Percentiles rank a stretch among this genome's conserved stretches.
Conservation (phyloP, 1,140 invertebrate genomes). For the Aricia agestis region DNA sequence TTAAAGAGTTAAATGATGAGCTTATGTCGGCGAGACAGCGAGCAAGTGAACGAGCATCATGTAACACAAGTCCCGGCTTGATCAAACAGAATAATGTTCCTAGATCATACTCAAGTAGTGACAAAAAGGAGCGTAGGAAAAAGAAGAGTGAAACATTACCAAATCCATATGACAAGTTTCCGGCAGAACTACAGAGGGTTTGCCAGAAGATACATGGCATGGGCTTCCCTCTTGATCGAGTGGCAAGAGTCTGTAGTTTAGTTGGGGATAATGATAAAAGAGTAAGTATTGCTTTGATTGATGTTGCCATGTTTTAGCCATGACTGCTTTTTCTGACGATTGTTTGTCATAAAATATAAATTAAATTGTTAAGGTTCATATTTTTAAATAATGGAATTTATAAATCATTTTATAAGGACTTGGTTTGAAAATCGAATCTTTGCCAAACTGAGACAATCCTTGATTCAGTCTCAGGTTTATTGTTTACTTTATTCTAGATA, state of each 20-base stretch:
- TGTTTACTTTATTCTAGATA: background rate
- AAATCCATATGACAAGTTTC: conserved; percentile 77
- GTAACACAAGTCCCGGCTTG: conserved; percentile 62
- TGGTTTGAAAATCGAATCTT: conserved; percentile 25
- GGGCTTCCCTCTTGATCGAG: conserved; percentile 89
- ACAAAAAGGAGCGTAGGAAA: conserved; percentile 44
- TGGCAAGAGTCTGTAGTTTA: conserved; percentile 83
- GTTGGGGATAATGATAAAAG: conserved; percentile 90
- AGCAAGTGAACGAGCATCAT: conserved; percentile 58
- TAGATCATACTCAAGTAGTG: conserved; percentile 38
- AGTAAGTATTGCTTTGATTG: conserved; percentile 72
- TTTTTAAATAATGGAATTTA: no score
- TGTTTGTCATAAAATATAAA: no score
- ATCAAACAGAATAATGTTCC: conserved; percentile 33
- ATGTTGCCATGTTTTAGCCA: conserved; percentile 2
- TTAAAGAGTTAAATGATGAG: conserved; percentile 83
- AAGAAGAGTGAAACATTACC: conserved; percentile 50
- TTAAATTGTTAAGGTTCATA: no score
- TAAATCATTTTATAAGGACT: no score
- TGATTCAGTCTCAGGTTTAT: no score
- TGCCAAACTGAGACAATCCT: no score
- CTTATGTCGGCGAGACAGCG: conserved; percentile 76
- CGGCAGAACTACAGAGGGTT: conserved; percentile 79
- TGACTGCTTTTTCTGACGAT: no score
- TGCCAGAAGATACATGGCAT: conserved; percentile 86